Base-by-base conservation (phyloP, 1,140 invertebrate genomes). In the Neodiprion virginianus region DNA sequence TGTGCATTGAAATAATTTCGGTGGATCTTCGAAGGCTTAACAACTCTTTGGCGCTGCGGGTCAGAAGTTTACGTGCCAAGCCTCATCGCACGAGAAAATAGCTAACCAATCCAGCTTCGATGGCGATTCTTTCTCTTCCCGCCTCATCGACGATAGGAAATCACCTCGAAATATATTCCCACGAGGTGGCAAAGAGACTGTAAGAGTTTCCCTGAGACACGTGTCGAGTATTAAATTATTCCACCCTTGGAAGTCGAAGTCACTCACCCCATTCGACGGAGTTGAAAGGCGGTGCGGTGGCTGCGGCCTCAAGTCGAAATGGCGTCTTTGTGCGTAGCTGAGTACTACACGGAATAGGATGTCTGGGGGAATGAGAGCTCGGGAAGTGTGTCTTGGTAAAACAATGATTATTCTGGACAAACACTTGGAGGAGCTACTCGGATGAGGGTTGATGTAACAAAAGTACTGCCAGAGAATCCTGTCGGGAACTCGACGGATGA, bases 181-280 rank as follows among this genome's bases (percentile, higher is more conserved):
- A 61, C 2, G 53, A 61, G 1, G 53, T 12, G 53, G 53, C 8
- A 61, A n/a, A 11, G 53, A 5, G 53, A 61, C 28, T 8, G 11
- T 61, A 61, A 61, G n/a, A 61, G 11, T 61, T 61, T 40, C 28
- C 3, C 11, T 11, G 11, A 61, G 53, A 61, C 53, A 61, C 53
- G 53, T 61, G 53, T 61, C 53, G 53, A 61, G 53, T 61, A 61
- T 61, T 61, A 61, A 61, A 61, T 61, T 61, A 61, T 61, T 61
- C 53, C 53, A 61, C 53, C 11, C 53, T 61, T n/a, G n/a, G 53
- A n/a, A 61, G 53, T 61, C 53, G n/a, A 61, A 61, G 11, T 11
- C n/a, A 61, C 11, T 17, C n/a, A 61, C 11, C 53, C 53, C 53
- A 40, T 40, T 8, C 53, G n/a, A 61, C 53, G 11, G n/a, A 61